phyloP scores from a whole-genome alignment of 2,888 invertebrate species.

The Drosophila bunnanda region DNA sequence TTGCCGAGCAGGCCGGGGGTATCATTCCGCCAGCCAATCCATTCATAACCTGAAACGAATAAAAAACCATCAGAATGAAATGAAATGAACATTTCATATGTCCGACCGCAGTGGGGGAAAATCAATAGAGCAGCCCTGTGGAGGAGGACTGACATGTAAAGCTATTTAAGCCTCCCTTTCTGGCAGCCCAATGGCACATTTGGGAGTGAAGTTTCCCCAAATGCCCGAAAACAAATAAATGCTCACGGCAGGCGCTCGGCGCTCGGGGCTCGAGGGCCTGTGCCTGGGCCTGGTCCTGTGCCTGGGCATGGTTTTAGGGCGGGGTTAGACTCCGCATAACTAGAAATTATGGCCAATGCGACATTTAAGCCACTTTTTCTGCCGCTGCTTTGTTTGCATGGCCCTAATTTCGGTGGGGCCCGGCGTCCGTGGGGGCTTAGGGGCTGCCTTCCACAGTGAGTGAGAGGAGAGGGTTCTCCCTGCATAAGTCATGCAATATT shows the following conservation, averaged over 20 bases:
- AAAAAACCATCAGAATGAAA: constrained; percentile 44
- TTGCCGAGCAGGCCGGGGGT: constrained; percentile 87
- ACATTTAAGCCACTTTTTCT: constrained; percentile 80
- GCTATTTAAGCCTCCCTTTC: constrained; percentile 66
- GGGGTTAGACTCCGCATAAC: constrained; percentile 56
- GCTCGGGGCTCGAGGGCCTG: constrained; percentile 5
- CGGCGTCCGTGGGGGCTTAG: constrained; percentile 24
- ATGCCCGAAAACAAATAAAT: constrained; percentile 69
- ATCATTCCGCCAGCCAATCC: constrained; percentile 93
- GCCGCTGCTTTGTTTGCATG: constrained; percentile 62
- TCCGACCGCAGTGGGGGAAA: constrained; percentile 15
- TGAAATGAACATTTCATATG: constrained; percentile 33
- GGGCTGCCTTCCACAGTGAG: background rate
- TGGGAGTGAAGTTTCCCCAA: constrained; percentile 62
- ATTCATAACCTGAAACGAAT: constrained; percentile 88
- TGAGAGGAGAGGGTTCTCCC: constrained; percentile 2
- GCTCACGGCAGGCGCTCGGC: constrained; percentile 41
- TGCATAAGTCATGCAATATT: constrained; percentile 71
- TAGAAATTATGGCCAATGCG: constrained; percentile 79
- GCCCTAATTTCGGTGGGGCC: constrained; percentile 61
- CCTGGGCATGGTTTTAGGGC: background rate
- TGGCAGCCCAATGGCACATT: constrained; percentile 56
- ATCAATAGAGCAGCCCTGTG: constrained; percentile 37
- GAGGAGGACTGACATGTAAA: constrained; percentile 64
- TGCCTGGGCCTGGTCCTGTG: background rate